Evolutionary conservation across 1,140 invertebrate species (phyloP).

Genomic region (Meloidogyne chitwoodi): DNA sequence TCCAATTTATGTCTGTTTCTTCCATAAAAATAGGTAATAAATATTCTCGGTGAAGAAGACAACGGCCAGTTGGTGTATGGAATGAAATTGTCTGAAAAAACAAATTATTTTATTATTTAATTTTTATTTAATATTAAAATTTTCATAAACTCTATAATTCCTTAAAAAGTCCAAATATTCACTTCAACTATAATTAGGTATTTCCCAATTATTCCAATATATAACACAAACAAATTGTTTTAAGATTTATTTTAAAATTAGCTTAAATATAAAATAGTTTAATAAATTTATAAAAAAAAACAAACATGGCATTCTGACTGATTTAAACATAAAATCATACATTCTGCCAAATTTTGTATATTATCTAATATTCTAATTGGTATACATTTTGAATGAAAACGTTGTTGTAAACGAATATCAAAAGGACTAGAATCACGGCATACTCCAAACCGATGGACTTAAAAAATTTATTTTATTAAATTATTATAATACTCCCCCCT

Average conservation of each 20-base stretch:
- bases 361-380: neutral
- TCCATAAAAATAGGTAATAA: neutral
- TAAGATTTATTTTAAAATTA: no score
- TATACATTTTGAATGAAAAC: neutral
- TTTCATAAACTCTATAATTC: no score
- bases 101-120: neutral
- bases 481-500: no score
- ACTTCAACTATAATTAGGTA: no score
- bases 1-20: neutral
- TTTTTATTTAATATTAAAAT: no score
- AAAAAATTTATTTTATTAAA: neutral
- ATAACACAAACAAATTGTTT: no score
- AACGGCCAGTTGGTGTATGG: neutral
- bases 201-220: no score
- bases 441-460: constrained; percentile 10
- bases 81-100: constrained; percentile 9
- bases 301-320: constrained; percentile 6
- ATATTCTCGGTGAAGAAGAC: neutral
- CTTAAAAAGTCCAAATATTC: no score
- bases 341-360: constrained; percentile 7
- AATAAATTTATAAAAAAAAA: neutral
- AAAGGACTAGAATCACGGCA: constrained; percentile 13
- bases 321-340: constrained; percentile 7
- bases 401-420: constrained; percentile 4
- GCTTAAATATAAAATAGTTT: no score